Conservation (phyloP, 1,140 invertebrate species). For the Dryas iulia region DNA sequence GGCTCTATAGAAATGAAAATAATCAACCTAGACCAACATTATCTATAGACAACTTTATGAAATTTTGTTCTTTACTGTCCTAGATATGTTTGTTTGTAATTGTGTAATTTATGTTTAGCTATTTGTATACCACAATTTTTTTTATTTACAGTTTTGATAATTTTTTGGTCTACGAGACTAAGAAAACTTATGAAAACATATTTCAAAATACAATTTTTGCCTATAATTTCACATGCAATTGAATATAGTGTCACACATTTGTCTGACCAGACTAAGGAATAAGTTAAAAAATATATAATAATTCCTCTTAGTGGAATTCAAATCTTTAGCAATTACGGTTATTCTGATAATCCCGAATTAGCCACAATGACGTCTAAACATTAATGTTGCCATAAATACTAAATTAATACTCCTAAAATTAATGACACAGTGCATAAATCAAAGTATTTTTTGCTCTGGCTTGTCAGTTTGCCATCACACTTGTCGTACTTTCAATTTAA, state of each 20-base stretch:
- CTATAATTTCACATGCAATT: too few relatives aligned
- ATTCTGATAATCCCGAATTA: too few relatives aligned
- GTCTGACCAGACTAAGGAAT: not conserved
- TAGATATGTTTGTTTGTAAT: slow-evolving; percentile 23
- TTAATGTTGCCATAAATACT: too few relatives aligned
- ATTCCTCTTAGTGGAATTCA: too few relatives aligned
- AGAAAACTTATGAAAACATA: too few relatives aligned
- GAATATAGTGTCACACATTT: slow-evolving; percentile 11
- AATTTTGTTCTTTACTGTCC: slow-evolving; percentile 46
- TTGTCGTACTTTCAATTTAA: slow-evolving; percentile 26
- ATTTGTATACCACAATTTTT: too few relatives aligned
- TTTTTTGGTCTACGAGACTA: too few relatives aligned
- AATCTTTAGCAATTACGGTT: too few relatives aligned
- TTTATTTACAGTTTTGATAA: too few relatives aligned
- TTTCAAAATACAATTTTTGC: too few relatives aligned
- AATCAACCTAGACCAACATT: slow-evolving; percentile 60
- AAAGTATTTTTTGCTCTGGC: slow-evolving; percentile 3
- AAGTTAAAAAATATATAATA: too few relatives aligned
- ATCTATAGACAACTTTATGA: slow-evolving; percentile 43
- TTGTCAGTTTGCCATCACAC: slow-evolving; percentile 7
- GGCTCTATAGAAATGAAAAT: slow-evolving; percentile 63
- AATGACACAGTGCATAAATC: not conserved
- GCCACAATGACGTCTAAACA: too few relatives aligned
- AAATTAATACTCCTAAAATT: slow-evolving; percentile 3
- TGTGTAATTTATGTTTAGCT: not conserved